Percentiles rank a stretch among this genome's conserved stretches.
Evolutionary conservation across 1,140 invertebrate species (phyloP).

Genomic region (Holotrichia oblita): DNA sequence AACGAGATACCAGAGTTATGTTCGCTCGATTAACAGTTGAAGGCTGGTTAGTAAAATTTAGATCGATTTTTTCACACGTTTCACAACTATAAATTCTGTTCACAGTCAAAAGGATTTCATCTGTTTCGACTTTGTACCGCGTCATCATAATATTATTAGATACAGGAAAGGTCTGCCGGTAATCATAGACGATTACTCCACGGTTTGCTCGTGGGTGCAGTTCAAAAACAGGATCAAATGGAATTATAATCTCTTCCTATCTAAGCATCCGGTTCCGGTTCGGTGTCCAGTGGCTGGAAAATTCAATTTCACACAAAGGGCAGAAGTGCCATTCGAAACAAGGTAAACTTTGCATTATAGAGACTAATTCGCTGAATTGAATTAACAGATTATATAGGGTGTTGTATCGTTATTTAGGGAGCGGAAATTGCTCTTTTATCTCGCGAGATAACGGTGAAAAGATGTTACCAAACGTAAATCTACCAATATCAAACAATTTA

Average conservation of each 20-base stretch:
- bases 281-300: slow-evolving; percentile 96
- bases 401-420: too few relatives aligned
- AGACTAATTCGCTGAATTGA: too few relatives aligned
- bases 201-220: slow-evolving; percentile 93
- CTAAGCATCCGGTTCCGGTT: slow-evolving; percentile 90
- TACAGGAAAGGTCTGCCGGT: slow-evolving; percentile 91
- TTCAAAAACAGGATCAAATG: slow-evolving; percentile 86
- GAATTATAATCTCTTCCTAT: slow-evolving; percentile 89
- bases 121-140: slow-evolving; percentile 95
- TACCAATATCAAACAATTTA: too few relatives aligned
- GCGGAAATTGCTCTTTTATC: too few relatives aligned
- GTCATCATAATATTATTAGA: slow-evolving; percentile 94
- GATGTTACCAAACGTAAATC: too few relatives aligned
- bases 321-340: slow-evolving; percentile 89
- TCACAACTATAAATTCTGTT: slow-evolving; percentile 51
- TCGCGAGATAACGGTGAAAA: too few relatives aligned
- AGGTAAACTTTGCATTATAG: slow-evolving; percentile 54
- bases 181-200: slow-evolving; percentile 89
- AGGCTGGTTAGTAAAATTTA: slow-evolving; percentile 77
- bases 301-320: slow-evolving; percentile 91
- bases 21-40: slow-evolving; percentile 96
- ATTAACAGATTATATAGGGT: too few relatives aligned
- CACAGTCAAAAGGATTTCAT: slow-evolving; percentile 95
- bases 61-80: background rate
- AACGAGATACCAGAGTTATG: slow-evolving; percentile 87